Evolutionary conservation across 2,797 vertebrate genomes (phyloP).

Genomic region (Vireo griseus): DNA sequence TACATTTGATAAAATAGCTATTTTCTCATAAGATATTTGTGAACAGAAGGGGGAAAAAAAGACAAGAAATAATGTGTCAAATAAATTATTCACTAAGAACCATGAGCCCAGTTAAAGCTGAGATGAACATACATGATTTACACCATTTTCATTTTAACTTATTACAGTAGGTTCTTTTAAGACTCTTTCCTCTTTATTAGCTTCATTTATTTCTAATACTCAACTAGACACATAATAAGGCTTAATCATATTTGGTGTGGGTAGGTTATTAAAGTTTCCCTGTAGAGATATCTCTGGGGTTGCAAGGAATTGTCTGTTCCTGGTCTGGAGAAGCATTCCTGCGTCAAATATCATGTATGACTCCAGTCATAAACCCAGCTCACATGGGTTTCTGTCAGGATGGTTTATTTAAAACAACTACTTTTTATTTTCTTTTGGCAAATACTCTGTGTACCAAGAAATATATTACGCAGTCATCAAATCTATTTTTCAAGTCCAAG

Average conservation of each 20-base stretch:
- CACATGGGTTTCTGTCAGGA: not conserved
- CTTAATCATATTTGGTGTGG: not conserved
- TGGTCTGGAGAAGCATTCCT: not conserved
- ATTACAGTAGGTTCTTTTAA: not conserved
- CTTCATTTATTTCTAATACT: not conserved
- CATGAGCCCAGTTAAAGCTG: not conserved
- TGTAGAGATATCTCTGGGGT: not conserved
- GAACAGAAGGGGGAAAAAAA: fast-evolving
- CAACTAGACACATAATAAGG: not conserved
- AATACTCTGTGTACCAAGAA: not conserved
- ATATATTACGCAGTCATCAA: not conserved
- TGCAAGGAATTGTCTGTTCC: not conserved
- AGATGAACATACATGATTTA: not conserved
- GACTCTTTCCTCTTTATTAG: not conserved
- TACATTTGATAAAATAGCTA: not conserved
- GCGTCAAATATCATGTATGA: not conserved
- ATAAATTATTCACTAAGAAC: not conserved
- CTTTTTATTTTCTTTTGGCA: not conserved
- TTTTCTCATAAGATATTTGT: not conserved
- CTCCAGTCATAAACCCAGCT: not conserved
- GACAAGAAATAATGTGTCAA: not conserved
- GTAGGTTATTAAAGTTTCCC: not conserved
- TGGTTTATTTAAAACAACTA: not conserved
- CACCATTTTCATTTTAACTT: not conserved
- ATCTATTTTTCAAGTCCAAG: not conserved